Percentiles rank a stretch among this genome's conserved stretches.
phyloP scores from a whole-genome alignment of 2,113 vertebrate species.

The Leptodactylus fuscus region DNA sequence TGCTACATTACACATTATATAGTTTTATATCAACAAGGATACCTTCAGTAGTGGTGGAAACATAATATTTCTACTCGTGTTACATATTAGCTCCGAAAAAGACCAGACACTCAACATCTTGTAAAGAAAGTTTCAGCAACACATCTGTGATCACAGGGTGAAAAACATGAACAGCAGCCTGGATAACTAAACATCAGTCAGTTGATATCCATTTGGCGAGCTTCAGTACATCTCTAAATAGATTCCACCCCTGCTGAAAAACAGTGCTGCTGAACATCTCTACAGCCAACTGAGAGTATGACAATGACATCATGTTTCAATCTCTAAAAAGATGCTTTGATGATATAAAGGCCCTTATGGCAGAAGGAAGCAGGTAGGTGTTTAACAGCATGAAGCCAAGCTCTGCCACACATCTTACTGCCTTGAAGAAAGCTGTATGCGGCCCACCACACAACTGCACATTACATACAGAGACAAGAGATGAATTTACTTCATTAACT shows the following conservation, averaged over 20 bases:
- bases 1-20: no score
- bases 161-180: neutral
- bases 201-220: slow-evolving; percentile 67
- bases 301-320: slow-evolving; percentile 71
- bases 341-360: slow-evolving; percentile 74
- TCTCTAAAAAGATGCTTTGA: slow-evolving; percentile 70
- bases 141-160: neutral
- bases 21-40: neutral
- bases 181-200: slow-evolving; percentile 62
- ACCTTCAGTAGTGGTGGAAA: no score
- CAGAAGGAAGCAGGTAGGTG: slow-evolving; percentile 76
- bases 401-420: slow-evolving; percentile 18
- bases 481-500: slow-evolving; percentile 50
- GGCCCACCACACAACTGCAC: slow-evolving; percentile 5
- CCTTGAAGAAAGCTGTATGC: neutral
- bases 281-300: slow-evolving; percentile 71
- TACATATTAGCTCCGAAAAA: neutral
- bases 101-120: neutral
- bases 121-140: neutral
- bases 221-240: slow-evolving; percentile 70
- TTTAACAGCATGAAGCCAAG: slow-evolving; percentile 59
- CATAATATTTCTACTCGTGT: neutral
- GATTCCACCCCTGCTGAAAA: slow-evolving; percentile 69
- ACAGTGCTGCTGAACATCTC: slow-evolving; percentile 68
- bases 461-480: slow-evolving; percentile 35